Base-by-base conservation (phyloP, 2,797 vertebrate species). In the Scomberomorus guttatus region DNA sequence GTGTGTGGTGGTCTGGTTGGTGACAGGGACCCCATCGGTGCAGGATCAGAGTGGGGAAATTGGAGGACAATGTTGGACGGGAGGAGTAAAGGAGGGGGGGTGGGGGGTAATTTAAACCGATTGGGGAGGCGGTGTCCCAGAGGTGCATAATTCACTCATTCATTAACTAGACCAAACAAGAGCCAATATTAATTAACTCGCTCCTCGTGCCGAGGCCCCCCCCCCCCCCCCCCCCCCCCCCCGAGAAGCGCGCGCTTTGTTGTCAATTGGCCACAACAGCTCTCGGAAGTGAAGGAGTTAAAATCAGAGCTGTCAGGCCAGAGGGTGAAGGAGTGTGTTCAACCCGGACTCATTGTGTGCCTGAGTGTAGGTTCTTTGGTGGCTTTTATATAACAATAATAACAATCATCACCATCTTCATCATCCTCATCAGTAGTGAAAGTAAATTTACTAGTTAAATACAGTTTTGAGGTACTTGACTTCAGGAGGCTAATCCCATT, bases 161-260 rank as follows among this genome's bases (percentile, higher is more conserved):
- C 93, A 95, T 95, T 95, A 95, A 94, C 93, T 93, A 85, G 79
- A 93, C 90, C 93, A 94, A 95, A 95, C 94, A 95, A 92, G 92
- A 94, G 93, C 89, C 93, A 92, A 93, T 94, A 94, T 95, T 95
- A 95, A 96, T 95, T 93, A 95, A 94, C 90, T 93, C 84, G 32
- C 88, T 90, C 72, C 73, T 79, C 65, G 80, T 81, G 87, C 77
- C 72, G 84, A 74, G 81, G 69, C 67, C 68, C 72, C 81, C 78
- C 13, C 12, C 39, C 34, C 34, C 34, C 34, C 1, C 34, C 8
- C 34, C 34, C 12, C 37, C 11, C 2, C 37, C 10, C 72, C 81
- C 77, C 14, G n/a, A 72, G 79, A 82, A 85, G 80, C 64, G 14
- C 48, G 37, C 50, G 78, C 82, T 90, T 89, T 89, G 88, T 89